Evolutionary conservation across 2,888 invertebrate species (phyloP), one percentile per base, ranked within the genome.

Genomic region (Flexamia atlantica): DNA sequence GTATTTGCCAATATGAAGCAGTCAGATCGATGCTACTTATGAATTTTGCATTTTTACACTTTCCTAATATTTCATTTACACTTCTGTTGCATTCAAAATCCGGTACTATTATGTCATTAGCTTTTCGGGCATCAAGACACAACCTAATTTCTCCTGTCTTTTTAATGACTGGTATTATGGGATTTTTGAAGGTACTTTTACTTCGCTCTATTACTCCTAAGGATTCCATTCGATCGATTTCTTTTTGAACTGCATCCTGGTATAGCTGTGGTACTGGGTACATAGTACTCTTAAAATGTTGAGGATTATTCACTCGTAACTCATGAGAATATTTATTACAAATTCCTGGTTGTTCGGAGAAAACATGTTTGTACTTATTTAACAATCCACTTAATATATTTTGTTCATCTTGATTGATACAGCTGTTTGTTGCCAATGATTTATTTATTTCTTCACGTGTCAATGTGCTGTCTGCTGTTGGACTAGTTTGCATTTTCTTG

Each of bases 1-100:
- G 32, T 23, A 81, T 60, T 20, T 81, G 60, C 81, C 81, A 81
- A 81, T 57, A 81, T 4, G 81, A 81, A 20, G 81, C 81, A 5
- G 60, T 57, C 0, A 81, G 23, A 46, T 81, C 60, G 0, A 81
- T 17, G 14, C 36, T 81, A 20, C 17, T 57, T 9, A 81, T 30
- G 23, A n/a, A 81, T 81, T 81, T 57, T 53, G 36, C 50, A 32
- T 60, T 60, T 60, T 20, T 57, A 36, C 81, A 30, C 60, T 81
- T 60, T 9, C 1, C 9, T 50, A 79, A 20, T 2, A 60, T 25
- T 60, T 81, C 60, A 46, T 81, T 81, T 23, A 81, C 40, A n/a
- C 60, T 57, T 17, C 57, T 5, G 36, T 81, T 81, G 3, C 25
- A 25, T 60, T 57, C 60, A 20, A 53, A 57, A 46, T 81, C 81